Conservation (phyloP, 2,888 invertebrate genomes). For the Drosophila subquinaria region DNA sequence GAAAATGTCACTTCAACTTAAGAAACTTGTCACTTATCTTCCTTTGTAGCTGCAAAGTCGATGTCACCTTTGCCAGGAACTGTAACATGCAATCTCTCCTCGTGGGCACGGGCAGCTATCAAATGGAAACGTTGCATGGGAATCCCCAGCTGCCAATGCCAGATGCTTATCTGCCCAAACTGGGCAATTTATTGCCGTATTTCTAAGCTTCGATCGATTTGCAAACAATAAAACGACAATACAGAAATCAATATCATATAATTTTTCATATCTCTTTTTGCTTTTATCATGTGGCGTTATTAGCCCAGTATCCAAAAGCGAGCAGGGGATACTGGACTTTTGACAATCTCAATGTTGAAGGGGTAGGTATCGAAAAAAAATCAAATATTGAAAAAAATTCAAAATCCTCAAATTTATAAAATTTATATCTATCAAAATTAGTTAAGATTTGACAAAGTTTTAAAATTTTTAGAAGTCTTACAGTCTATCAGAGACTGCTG, state of each 20-base stretch:
- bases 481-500: too few species aligned
- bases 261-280: constrained; percentile 2
- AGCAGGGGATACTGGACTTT: background rate
- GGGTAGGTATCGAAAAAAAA: too few species aligned
- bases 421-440: too few species aligned
- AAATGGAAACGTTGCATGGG: constrained; percentile 86
- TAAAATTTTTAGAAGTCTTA: too few species aligned
- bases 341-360: background rate
- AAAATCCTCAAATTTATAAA: too few species aligned
- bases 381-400: too few species aligned
- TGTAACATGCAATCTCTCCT: constrained; percentile 95
- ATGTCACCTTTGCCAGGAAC: constrained; percentile 94
- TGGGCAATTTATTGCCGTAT: constrained; percentile 89
- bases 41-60: constrained; percentile 92
- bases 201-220: constrained; percentile 32
- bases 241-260: background rate
- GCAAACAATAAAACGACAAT: background rate
- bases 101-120: constrained; percentile 94
- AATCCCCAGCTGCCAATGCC: constrained; percentile 89
- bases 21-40: background rate
- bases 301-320: background rate
- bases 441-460: too few species aligned
- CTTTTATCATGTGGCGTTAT: constrained; percentile 1
- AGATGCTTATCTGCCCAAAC: constrained; percentile 89
- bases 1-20: constrained; percentile 2